These are phyloP conservation scores for Drosophila macrospina DNA, from an alignment of 2,888 invertebrate genomes.

Conservation along the genomic window DNA sequence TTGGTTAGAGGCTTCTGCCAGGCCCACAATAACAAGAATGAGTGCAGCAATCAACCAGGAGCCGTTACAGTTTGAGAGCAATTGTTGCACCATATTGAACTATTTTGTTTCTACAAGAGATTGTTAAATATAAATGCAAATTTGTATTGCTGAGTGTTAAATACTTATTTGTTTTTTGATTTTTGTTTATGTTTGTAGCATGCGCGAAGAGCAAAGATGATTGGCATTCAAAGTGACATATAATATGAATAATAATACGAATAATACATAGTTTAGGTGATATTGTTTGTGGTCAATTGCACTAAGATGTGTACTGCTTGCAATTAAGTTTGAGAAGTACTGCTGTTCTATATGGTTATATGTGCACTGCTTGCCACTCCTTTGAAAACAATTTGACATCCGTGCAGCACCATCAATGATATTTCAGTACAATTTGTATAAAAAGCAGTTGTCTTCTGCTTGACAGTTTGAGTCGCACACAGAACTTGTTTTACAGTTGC, in stretches of 20 bases:
- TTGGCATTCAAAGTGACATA: slow-evolving; percentile 15
- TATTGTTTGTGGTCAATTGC: not conserved
- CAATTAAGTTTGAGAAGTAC: not conserved
- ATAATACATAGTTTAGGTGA: not conserved
- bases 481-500: slow-evolving; percentile 35
- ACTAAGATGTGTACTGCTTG: slow-evolving; percentile 10
- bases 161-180: slow-evolving; percentile 17
- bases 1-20: slow-evolving; percentile 61
- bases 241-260: not conserved
- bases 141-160: slow-evolving; percentile 26
- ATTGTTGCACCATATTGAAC: slow-evolving; percentile 51
- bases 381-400: too few species aligned
- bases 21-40: slow-evolving; percentile 6
- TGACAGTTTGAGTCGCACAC: not conserved
- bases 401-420: not conserved
- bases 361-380: too few species aligned
- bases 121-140: slow-evolving; percentile 52
- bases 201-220: slow-evolving; percentile 15
- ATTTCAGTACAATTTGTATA: not conserved
- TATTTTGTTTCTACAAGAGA: not conserved
- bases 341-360: not conserved
- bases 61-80: slow-evolving; percentile 52
- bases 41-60: slow-evolving; percentile 2
- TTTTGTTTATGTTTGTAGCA: slow-evolving; percentile 7
- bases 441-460: not conserved